A percentile compares a stretch with the other conserved stretches of the same genome.
phyloP scores from a whole-genome alignment of 1,140 invertebrate species.

The Sinella curviseta region DNA sequence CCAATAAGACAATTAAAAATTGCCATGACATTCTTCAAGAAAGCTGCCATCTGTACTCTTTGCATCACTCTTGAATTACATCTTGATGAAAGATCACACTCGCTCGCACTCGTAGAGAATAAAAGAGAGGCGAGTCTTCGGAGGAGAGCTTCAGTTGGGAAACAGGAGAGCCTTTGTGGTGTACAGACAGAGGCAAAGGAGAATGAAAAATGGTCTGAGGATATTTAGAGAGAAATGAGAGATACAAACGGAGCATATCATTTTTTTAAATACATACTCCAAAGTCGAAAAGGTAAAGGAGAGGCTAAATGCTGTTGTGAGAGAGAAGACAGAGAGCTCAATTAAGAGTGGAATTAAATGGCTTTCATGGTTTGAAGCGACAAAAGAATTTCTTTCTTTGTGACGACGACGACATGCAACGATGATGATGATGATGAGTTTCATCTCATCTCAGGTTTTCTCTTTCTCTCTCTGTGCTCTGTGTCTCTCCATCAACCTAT shows the following conservation, averaged over 20 bases:
- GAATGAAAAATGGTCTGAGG: slow-evolving; percentile 7
- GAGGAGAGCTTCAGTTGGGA: too few species aligned
- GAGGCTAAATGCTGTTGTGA: background rate
- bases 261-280: background rate
- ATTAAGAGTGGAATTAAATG: slow-evolving; percentile 42
- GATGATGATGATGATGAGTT: background rate
- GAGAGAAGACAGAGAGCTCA: slow-evolving; percentile 27
- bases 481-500: background rate
- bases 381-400: slow-evolving; percentile 35
- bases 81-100: background rate
- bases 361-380: slow-evolving; percentile 36
- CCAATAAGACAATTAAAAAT: background rate
- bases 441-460: background rate
- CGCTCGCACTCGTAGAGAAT: too few species aligned
- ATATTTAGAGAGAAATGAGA: slow-evolving; percentile 10
- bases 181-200: too few species aligned
- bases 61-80: background rate
- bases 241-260: background rate
- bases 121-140: too few species aligned
- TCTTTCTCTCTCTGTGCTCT: background rate
- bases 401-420: background rate
- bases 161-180: too few species aligned
- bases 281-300: slow-evolving; percentile 18
- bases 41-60: background rate
- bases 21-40: background rate